Evolutionary conservation across 2,888 invertebrate species (phyloP), one percentile per base, ranked within the genome.

Genomic region (Metacarcinus magister): DNA sequence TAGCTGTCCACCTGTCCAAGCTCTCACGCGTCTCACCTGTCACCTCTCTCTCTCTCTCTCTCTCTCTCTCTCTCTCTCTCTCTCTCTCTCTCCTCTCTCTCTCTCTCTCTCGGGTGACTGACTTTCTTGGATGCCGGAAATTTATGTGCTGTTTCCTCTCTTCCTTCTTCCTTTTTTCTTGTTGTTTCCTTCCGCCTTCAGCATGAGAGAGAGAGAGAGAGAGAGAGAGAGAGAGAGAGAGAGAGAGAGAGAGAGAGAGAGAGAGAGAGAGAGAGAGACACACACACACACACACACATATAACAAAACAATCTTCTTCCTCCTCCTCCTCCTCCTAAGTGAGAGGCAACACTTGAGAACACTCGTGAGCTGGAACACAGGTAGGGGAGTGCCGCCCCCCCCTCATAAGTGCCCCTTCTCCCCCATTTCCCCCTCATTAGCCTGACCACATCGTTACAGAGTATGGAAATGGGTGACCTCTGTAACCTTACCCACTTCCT

Each of bases 41-140:
- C 82, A 28, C 82, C 32, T 19, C 67, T 19, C 75, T 75, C 75
- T 75, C 75, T 75, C 75, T 75, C 75, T 75, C 75, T 75, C 75
- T 75, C 75, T 75, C 75, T 75, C 75, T 75, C 75, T 75, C 75
- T 75, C 75, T 82, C 82, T 82, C 82, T 82, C 67, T 82, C 82
- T 82, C 82, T 82, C 82, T 82, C 82, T 82, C 82, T 82, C 82
- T 82, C n/a, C 82, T 82, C 82, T 82, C 32, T 32, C 82, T 67
- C 23, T 82, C 82, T 82, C 28, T 82, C 82, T 82, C 67, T 32
- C 32, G 82, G 32, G 10, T 82, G 32, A 82, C 32, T 82, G 28
- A 13, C 32, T 82, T 82, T 32, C 82, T 82, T 8, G 82, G 32
- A 82, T 82, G 82, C 19, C 32, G 10, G 82, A 82, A 82, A 28